Base-by-base conservation (phyloP, 2,113 vertebrate species). In the Mola mola region DNA sequence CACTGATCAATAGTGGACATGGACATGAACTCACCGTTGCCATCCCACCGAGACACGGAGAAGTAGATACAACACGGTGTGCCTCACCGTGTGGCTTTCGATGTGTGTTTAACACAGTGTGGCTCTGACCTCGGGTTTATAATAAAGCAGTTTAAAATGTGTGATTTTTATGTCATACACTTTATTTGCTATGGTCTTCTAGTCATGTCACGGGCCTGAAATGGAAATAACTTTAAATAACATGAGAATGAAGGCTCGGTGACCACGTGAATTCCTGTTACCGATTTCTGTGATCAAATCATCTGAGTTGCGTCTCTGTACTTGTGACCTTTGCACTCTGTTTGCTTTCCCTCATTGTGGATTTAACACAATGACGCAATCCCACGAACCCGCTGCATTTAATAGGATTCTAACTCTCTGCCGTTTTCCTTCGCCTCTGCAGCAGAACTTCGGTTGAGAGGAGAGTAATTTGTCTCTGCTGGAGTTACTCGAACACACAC, bases 1-100 rank as follows among this genome's bases (percentile, higher is more conserved):
- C 28, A 41, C 21, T n/a, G 66, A 82, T 89, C 85, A 51, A 89
- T 89, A 84, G 40, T 20, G 66, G 40, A 58, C 71, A n/a, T 40
- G 43, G 12, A 42, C 53, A 52, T 72, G 48, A 75, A 81, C 65
- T 79, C 77, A 38, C 19, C 12, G 64, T 52, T 50, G 36, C 42
- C 38, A 24, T 52, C 33, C 60, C 24, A 50, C 47, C 10, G 41
- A 48, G 52, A 56, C 3, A 10, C 26, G 51, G 48, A 75, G 52
- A 60, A 38, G 61, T 56, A 61, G 48, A 41, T 49, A 59, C 55
- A 61, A 38, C 33, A 8, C n/a, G 36, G n/a, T n/a, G n/a, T n/a
- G n/a, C n/a, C n/a, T n/a, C n/a, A n/a, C n/a, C n/a, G n/a, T n/a
- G n/a, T n/a, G n/a, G n/a, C n/a, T 28, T 29, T 47, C 37, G 29